A percentile compares a stretch with the other conserved stretches of the same genome.
Evolutionary conservation across 2,888 invertebrate species (phyloP).

Genomic region (Drosophila sordidula): DNA sequence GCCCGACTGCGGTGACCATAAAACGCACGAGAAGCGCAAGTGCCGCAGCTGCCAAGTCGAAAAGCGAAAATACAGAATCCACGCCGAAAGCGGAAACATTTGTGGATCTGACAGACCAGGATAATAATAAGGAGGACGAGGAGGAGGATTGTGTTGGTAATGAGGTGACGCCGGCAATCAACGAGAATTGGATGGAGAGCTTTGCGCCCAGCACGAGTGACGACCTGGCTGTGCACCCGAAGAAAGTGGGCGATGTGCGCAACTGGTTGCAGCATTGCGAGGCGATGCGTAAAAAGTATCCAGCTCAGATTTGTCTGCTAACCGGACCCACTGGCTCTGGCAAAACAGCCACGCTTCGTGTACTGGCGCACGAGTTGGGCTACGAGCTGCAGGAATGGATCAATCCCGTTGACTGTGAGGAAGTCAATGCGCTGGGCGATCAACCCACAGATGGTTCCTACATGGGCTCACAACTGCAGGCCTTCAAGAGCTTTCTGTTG

Average conservation of each 20-base stretch:
- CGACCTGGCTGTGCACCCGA: constrained; percentile 90
- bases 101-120: constrained; percentile 35
- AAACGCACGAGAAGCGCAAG: constrained; percentile 44
- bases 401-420: constrained; percentile 90
- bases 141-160: not conserved
- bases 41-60: not conserved
- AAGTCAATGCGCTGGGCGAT: constrained; percentile 83
- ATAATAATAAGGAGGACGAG: not conserved
- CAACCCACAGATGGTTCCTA: constrained; percentile 60
- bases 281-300: constrained; percentile 63
- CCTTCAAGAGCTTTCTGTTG: constrained; percentile 91
- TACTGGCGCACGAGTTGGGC: constrained; percentile 88
- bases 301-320: constrained; percentile 88
- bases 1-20: constrained; percentile 11
- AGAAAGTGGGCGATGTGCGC: constrained; percentile 90
- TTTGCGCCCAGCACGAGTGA: constrained; percentile 87
- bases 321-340: constrained; percentile 94
- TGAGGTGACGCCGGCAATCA: not conserved
- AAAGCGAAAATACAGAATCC: not conserved
- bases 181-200: constrained; percentile 87
- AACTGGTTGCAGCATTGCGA: constrained; percentile 87
- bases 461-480: constrained; percentile 87
- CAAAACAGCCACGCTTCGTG: constrained; percentile 90
- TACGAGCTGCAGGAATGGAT: constrained; percentile 90
- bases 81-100: constrained; percentile 1